Evolutionary conservation across 92 coral and sea anemone species (phyloP).

Genomic region (Porites lobata): DNA sequence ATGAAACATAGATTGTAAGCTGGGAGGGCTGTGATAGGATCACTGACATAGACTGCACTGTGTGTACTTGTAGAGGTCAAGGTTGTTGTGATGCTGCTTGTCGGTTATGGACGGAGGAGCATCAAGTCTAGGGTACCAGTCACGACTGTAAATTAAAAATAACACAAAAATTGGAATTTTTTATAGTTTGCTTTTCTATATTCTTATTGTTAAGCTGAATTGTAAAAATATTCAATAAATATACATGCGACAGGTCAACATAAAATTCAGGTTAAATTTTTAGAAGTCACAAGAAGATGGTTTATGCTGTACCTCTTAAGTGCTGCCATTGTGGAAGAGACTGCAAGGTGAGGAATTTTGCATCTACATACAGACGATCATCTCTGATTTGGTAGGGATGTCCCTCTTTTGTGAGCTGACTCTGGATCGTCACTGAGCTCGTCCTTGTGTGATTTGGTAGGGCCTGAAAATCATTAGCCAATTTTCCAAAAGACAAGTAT

Average conservation of each 20-base stretch:
- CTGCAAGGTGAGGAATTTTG: constrained; percentile 32
- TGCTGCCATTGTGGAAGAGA: constrained; percentile 39
- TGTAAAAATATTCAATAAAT: neutral
- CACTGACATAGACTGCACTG: constrained; percentile 23
- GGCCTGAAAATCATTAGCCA: constrained; percentile 69
- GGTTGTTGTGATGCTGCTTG: constrained; percentile 20
- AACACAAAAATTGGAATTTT: too few relatives aligned
- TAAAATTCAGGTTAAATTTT: neutral
- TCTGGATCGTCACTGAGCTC: constrained; percentile 8
- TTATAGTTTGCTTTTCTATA: too few relatives aligned
- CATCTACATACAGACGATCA: constrained; percentile 36
- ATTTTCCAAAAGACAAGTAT: constrained; percentile 6
- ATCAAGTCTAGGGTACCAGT: constrained; percentile 4
- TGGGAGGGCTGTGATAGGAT: constrained; percentile 32
- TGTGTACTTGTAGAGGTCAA: constrained; percentile 30
- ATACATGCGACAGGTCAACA: neutral
- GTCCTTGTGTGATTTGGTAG: constrained; percentile 19
- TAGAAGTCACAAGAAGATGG: neutral
- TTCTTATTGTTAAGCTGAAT: too few relatives aligned
- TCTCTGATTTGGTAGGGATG: constrained; percentile 1
- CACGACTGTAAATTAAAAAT: neutral
- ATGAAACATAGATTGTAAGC: constrained; percentile 32
- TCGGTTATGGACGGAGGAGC: neutral
- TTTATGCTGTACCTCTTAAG: constrained; percentile 3
- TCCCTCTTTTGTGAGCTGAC: neutral